Conservation (phyloP, 2,113 vertebrate genomes). For the Glaucidium brasilianum region DNA sequence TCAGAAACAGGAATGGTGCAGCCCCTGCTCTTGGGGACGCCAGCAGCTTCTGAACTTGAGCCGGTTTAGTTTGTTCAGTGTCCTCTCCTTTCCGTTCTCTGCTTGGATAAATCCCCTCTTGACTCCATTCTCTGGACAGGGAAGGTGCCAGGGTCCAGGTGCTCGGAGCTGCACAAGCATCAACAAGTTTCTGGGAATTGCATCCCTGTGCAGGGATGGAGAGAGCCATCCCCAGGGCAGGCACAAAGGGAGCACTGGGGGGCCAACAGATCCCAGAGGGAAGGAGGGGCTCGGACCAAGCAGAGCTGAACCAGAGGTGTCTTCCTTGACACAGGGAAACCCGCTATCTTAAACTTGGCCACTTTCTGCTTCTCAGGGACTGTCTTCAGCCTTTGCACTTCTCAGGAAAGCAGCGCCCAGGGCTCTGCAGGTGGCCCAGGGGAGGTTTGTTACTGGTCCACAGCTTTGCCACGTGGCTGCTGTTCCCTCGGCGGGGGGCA, state of each 20-base stretch:
- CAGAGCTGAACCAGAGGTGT: not conserved
- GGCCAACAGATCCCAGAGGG: not conserved
- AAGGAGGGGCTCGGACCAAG: not conserved
- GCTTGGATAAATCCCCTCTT: not conserved
- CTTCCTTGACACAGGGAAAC: not conserved
- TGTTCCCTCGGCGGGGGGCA: not conserved
- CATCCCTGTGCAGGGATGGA: not conserved
- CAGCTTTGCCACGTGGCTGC: not conserved
- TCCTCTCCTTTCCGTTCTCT: not conserved
- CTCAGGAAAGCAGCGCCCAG: not conserved
- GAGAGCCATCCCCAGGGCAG: accelerated
- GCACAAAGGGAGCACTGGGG: not conserved
- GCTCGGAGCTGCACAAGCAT: not conserved
- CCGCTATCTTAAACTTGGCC: not conserved
- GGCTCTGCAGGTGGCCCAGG: not conserved
- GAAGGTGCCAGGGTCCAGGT: not conserved
- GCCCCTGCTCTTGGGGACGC: not conserved
- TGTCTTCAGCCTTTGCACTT: not conserved
- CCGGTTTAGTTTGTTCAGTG: not conserved
- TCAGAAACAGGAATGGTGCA: accelerated
- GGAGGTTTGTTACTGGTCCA: not conserved
- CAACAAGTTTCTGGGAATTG: not conserved
- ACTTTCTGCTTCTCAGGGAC: not conserved
- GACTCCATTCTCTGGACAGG: not conserved
- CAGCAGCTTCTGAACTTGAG: not conserved